Evolutionary conservation across 1,140 invertebrate species (phyloP).

Genomic region (Ostrea edulis): DNA sequence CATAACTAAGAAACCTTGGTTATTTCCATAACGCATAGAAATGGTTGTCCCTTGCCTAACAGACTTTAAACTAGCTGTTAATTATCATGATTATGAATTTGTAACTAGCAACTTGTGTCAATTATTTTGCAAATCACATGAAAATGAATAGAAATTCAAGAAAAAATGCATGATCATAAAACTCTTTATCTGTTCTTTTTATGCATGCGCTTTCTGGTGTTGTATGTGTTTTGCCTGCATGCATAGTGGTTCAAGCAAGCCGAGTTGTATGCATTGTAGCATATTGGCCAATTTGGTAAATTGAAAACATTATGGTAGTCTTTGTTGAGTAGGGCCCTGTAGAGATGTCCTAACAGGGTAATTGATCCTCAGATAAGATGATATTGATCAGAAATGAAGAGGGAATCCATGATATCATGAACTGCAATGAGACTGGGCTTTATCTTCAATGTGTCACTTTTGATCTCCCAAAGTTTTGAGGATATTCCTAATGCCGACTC

Average conservation of each 20-base stretch:
- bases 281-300: constrained; percentile 2
- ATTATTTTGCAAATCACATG: too few species aligned
- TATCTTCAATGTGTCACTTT: not conserved
- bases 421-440: not conserved
- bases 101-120: too few species aligned
- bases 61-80: too few species aligned
- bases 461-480: not conserved
- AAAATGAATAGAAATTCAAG: too few species aligned
- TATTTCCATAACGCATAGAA: too few species aligned
- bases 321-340: not conserved
- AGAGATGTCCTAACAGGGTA: not conserved
- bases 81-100: too few species aligned
- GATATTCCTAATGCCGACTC: too few species aligned
- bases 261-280: not conserved
- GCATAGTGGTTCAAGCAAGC: not conserved
- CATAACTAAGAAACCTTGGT: too few species aligned
- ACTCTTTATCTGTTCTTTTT: not conserved
- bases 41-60: too few species aligned
- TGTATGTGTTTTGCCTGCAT: not conserved
- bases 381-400: not conserved
- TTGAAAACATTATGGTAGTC: not conserved
- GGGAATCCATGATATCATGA: not conserved
- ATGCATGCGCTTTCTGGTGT: constrained; percentile 12
- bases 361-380: not conserved
- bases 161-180: too few species aligned